Evolutionary conservation across 2,797 vertebrate species (phyloP).

Genomic region (Urophycis tenuis): DNA sequence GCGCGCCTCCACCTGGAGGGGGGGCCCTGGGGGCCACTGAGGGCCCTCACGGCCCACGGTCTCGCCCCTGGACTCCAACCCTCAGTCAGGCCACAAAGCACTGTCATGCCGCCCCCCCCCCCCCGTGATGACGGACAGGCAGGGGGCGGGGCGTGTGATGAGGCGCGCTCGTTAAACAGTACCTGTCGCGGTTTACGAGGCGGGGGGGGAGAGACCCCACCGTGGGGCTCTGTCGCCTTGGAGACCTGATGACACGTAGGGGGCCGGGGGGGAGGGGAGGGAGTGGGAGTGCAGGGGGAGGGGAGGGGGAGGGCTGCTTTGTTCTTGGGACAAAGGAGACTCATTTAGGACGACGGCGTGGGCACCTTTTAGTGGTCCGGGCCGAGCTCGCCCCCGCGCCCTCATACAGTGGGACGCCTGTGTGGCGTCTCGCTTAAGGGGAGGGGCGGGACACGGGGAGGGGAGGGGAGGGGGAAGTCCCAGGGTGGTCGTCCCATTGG

Average conservation of each 20-base stretch:
- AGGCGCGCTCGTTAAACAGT: constrained; percentile 63
- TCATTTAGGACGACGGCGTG: constrained; percentile 62
- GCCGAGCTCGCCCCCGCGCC: constrained; percentile 45
- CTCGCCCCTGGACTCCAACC: constrained; percentile 9
- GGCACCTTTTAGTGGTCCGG: constrained; percentile 62
- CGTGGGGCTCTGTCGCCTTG: constrained; percentile 64
- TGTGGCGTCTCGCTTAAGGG: constrained; percentile 47
- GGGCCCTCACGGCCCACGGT: background rate
- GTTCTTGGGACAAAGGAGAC: constrained; percentile 66
- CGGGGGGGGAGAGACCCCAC: constrained; percentile 57
- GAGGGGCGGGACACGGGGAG: constrained; percentile 13
- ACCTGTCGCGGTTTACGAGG: constrained; percentile 61
- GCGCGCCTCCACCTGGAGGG: background rate
- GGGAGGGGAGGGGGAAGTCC: constrained; percentile 52
- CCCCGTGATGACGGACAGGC: constrained; percentile 32
- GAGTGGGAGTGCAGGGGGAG: constrained; percentile 43
- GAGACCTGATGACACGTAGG: constrained; percentile 58
- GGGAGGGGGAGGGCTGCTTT: constrained; percentile 58
- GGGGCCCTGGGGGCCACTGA: too few species aligned
- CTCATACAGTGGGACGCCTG: constrained; percentile 60
- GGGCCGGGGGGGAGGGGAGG: background rate
- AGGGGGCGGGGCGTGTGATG: constrained; percentile 49
- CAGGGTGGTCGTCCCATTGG: constrained; percentile 64
- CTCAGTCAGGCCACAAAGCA: constrained; percentile 50
- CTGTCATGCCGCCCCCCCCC: constrained; percentile 28